phyloP scores from a whole-genome alignment of 1,140 invertebrate genomes.

The Drosophila ironensis region DNA sequence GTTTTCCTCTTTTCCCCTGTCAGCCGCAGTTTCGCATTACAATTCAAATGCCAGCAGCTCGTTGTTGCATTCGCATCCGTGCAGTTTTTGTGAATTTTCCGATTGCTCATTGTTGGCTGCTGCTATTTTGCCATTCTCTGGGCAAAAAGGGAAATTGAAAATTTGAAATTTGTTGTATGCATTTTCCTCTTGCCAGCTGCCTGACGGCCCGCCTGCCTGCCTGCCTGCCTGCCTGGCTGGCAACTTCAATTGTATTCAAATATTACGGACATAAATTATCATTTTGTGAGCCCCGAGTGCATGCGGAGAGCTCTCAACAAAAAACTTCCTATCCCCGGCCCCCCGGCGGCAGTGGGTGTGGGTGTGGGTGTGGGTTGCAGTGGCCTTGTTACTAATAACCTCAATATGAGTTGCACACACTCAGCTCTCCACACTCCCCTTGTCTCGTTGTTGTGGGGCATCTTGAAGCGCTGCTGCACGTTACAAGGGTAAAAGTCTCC shows the following conservation, averaged over 20 bases:
- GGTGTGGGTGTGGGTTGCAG: conserved; percentile 29
- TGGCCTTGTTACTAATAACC: conserved; percentile 79
- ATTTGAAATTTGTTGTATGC: conserved; percentile 43
- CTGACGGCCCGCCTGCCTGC: too few species aligned
- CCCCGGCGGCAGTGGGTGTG: background rate
- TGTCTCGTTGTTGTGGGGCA: conserved; percentile 20
- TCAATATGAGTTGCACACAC: conserved; percentile 56
- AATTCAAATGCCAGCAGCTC: conserved; percentile 37
- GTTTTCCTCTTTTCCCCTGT: conserved; percentile 5
- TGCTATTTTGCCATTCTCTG: background rate
- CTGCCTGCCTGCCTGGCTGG: too few species aligned
- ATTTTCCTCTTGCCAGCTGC: conserved; percentile 3
- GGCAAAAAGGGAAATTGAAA: conserved; percentile 42
- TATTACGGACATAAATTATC: conserved; percentile 68
- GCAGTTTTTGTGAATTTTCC: conserved; percentile 26
- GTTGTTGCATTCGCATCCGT: too few species aligned
- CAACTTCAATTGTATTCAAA: conserved; percentile 69
- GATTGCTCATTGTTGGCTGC: conserved; percentile 30
- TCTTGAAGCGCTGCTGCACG: background rate
- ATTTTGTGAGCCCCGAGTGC: conserved; percentile 42
- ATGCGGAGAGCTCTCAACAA: conserved; percentile 20
- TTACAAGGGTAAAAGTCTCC: conserved; percentile 42
- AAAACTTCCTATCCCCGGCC: background rate
- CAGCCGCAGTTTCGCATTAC: conserved; percentile 18
- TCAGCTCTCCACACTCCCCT: conserved; percentile 9